These are phyloP conservation scores for Saguinus imperator DNA, from an alignment of 2,113 vertebrate species.

Conservation along the genomic window DNA sequence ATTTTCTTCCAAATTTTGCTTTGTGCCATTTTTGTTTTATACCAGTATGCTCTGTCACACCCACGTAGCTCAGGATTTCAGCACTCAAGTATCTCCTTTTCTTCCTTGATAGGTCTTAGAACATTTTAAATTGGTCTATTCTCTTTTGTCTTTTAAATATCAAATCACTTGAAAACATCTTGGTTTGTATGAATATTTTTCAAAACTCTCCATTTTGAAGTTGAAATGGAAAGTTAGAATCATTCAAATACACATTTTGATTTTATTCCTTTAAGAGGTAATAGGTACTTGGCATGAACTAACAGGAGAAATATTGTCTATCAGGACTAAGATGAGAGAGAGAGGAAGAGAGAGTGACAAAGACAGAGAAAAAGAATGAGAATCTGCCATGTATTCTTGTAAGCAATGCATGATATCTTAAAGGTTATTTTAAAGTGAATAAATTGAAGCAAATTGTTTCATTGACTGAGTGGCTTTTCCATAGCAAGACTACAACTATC, in stretches of 20 bases:
- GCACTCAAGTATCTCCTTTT: conserved; percentile 74
- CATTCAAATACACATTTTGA: conserved; percentile 74
- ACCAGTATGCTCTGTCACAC: conserved; percentile 79
- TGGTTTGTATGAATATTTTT: conserved; percentile 70
- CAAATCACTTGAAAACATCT: conserved; percentile 79
- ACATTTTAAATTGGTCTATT: conserved; percentile 80
- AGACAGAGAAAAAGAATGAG: neutral
- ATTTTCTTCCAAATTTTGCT: conserved; percentile 83
- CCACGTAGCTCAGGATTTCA: conserved; percentile 70
- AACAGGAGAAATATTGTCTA: conserved; percentile 60
- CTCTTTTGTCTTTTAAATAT: conserved; percentile 82
- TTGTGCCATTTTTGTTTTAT: conserved; percentile 82
- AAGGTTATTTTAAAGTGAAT: neutral
- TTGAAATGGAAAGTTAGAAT: conserved; percentile 77
- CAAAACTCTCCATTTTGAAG: conserved; percentile 75
- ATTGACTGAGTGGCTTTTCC: conserved; percentile 30
- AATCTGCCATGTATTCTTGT: conserved; percentile 1
- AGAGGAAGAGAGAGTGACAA: conserved; percentile 4
- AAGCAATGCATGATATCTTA: neutral
- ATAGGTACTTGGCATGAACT: conserved; percentile 66
- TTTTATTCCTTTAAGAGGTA: conserved; percentile 73
- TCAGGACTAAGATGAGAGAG: conserved; percentile 14
- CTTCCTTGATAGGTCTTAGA: conserved; percentile 78
- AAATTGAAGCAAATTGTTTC: neutral
- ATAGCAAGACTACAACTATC: neutral